Evolutionary conservation across 1,140 invertebrate genomes (phyloP), one percentile per base, ranked within the genome.

Genomic region (Protaetia brevitarsis): DNA sequence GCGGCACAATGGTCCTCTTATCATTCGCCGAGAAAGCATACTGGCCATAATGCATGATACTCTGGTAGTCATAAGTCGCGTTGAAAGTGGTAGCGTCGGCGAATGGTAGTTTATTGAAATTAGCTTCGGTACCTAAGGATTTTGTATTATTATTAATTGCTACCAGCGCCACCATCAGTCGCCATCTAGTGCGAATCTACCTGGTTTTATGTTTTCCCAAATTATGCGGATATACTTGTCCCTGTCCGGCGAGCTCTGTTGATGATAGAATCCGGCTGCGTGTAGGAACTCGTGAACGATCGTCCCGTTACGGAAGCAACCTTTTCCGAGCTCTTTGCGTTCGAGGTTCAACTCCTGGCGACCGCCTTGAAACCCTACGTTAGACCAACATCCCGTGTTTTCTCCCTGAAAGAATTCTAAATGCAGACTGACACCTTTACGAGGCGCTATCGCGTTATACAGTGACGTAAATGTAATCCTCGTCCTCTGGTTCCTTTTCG

Each of bases 381-480:
- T 29, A 6, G 66, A 68, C 10, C 3, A 70, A 37, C 68, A 70
- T 6, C 66, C 66, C 7, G 10, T 37, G 6, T 13, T 23, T 5
- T 13, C 27, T 23, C 59, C 13, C 10, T 16, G 6, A 11, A 34
- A 34, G 7, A 30, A 19, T 34, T 61, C 16, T 8, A 2, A 36
- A 19, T 61, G n/a, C 7, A 37, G 30, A 23, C 13, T 11, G 16
- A 2, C 3, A 13, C 34, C 34, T 4, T 5, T n/a, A 11, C 5
- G 2, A 37, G n/a, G 11, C 10, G 1, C 34, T 37, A 37, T 37
- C 5, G 26, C 26, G 10, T 11, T 56, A 57, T 57, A 66, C 65
- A 27, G 27, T 62, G 2, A 67, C 41, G 16, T 59, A 77, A 30
- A 92, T 79, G 74, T 91, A 92, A 75, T 92, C 89, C 0, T 59